phyloP scores from a whole-genome alignment of 2,113 vertebrate species.

The Romanogobio albipinnatus region DNA sequence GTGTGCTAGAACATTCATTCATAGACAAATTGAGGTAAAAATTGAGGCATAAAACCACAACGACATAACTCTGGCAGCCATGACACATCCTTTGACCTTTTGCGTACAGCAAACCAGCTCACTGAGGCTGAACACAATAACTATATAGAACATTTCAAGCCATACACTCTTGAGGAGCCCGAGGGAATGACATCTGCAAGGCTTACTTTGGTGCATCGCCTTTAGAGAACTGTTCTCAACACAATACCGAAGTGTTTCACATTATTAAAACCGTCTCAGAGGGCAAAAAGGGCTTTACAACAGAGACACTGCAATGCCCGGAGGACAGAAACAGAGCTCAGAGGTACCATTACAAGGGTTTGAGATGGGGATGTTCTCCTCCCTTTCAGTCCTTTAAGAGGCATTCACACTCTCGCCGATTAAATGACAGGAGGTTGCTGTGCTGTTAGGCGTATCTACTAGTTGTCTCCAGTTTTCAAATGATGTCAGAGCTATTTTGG shows the following conservation, averaged over 20 bases:
- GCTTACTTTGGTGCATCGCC: background rate
- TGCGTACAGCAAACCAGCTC: background rate
- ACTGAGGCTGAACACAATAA: background rate
- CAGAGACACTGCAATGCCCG: slow-evolving; percentile 12
- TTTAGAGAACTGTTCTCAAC: background rate
- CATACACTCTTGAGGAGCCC: background rate
- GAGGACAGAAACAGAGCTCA: background rate
- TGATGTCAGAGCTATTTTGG: background rate
- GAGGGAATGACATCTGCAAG: slow-evolving; percentile 2
- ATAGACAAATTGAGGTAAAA: slow-evolving; percentile 4
- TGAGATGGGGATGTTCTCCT: slow-evolving; percentile 8
- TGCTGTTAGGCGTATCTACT: background rate
- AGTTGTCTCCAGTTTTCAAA: background rate
- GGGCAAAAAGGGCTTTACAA: slow-evolving; percentile 11
- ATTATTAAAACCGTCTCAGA: slow-evolving; percentile 29
- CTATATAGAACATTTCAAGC: background rate
- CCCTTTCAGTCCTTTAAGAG: background rate
- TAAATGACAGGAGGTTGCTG: background rate
- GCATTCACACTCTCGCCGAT: background rate
- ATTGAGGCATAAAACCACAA: background rate
- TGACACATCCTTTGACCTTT: slow-evolving; percentile 15
- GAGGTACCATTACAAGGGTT: slow-evolving; percentile 16
- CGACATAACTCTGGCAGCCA: background rate
- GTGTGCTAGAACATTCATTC: background rate
- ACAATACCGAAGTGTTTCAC: background rate